A percentile compares a stretch with the other conserved stretches of the same genome.
Conservation (phyloP, 2,888 invertebrate species). For the Allacma fusca region DNA sequence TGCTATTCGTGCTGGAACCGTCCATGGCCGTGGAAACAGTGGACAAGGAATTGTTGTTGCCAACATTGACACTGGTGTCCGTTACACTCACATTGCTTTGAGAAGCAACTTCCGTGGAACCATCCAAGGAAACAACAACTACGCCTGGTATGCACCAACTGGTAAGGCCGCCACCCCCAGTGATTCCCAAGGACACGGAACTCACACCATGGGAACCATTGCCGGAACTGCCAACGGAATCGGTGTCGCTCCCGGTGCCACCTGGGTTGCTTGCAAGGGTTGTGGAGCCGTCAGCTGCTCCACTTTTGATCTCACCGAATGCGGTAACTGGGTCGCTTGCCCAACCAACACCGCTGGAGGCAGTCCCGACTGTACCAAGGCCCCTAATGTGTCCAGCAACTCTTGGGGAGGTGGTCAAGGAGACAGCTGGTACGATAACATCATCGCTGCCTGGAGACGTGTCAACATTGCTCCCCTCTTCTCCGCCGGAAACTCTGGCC, state of each 20-base stretch:
- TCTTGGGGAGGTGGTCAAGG: constrained; percentile 34
- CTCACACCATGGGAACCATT: too few species aligned
- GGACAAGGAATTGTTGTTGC: constrained; percentile 16
- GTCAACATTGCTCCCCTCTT: constrained; percentile 22
- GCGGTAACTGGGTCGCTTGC: constrained; percentile 27
- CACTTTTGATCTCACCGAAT: background rate
- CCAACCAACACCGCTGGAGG: constrained; percentile 17
- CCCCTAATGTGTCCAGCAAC: constrained; percentile 37
- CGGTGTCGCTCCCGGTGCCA: too few species aligned
- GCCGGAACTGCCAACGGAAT: too few species aligned
- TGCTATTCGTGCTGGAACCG: background rate
- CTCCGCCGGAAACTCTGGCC: constrained; percentile 35
- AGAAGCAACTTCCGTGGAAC: too few species aligned
- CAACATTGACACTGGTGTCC: too few species aligned
- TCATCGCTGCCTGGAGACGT: constrained; percentile 27
- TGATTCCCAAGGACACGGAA: too few species aligned
- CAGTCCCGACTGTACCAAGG: constrained; percentile 30
- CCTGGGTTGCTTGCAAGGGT: too few species aligned
- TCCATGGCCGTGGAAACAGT: background rate
- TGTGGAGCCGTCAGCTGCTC: constrained; percentile 2
- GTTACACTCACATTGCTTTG: too few species aligned
- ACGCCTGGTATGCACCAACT: too few species aligned
- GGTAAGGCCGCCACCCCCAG: too few species aligned
- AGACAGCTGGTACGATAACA: background rate
- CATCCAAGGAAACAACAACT: too few species aligned